These are phyloP conservation scores for Clistopyga incitator DNA, from an alignment of 2,888 invertebrate species.

Conservation along the genomic window DNA sequence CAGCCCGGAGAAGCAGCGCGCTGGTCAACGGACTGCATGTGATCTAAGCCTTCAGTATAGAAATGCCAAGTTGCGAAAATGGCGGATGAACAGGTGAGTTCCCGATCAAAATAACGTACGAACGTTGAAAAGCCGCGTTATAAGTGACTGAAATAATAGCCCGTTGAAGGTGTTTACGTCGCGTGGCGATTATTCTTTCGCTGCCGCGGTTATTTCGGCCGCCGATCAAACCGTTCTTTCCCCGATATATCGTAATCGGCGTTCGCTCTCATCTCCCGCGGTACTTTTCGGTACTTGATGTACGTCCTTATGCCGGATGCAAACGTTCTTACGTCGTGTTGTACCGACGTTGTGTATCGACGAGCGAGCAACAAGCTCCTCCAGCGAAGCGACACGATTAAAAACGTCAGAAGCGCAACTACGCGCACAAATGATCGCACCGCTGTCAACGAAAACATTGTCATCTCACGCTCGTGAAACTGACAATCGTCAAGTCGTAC, in stretches of 20 bases:
- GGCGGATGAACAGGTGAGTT: conserved; percentile 92
- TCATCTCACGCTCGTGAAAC: neutral
- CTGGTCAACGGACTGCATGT: conserved; percentile 59
- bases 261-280: conserved; percentile 20
- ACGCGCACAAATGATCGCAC: neutral
- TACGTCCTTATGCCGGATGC: conserved; percentile 23
- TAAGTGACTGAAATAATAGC: conserved; percentile 23
- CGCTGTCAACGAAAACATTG: conserved; percentile 34
- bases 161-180: conserved; percentile 37
- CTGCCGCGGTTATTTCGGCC: conserved; percentile 6
- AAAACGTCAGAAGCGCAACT: neutral
- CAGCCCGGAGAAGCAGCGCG: conserved; percentile 16
- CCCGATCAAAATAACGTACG: conserved; percentile 79
- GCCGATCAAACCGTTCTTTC: conserved; percentile 23
- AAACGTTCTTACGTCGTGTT: conserved; percentile 11
- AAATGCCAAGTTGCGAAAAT: conserved; percentile 86
- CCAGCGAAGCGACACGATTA: neutral
- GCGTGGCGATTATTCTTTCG: conserved; percentile 26
- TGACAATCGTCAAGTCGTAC: conserved; percentile 6
- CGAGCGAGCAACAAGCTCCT: neutral
- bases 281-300: neutral
- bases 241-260: conserved; percentile 35
- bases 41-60: conserved; percentile 71
- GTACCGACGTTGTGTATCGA: neutral
- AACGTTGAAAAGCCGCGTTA: conserved; percentile 67